Percentiles rank a stretch among this genome's conserved stretches.
Conservation (phyloP, 2,797 vertebrate genomes). For the Enteromius thamalakanensis region DNA sequence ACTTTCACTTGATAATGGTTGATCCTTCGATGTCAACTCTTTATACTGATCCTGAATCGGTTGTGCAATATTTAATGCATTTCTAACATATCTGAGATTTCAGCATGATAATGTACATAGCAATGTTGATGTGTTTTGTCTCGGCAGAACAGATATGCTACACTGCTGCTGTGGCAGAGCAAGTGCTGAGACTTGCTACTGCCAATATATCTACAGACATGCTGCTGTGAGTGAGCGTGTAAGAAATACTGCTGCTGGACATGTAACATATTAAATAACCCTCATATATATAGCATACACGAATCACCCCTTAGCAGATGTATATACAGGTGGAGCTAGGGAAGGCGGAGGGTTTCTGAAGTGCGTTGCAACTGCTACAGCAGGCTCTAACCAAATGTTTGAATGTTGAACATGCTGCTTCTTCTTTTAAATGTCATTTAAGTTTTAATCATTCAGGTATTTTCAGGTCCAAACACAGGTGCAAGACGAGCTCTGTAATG, state of each 20-base stretch:
- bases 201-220: not conserved
- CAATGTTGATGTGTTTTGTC: not conserved
- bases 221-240: not conserved
- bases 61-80: not conserved
- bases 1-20: slow-evolving; percentile 13
- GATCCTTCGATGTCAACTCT: not conserved
- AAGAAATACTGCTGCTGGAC: not conserved
- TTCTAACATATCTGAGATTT: not conserved
- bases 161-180: not conserved
- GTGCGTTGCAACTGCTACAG: not conserved
- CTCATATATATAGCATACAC: not conserved
- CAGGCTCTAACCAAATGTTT: not conserved
- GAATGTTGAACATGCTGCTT: not conserved
- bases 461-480: not conserved
- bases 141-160: not conserved
- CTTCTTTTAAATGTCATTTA: not conserved
- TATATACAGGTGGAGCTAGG: not conserved
- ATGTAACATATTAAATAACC: not conserved
- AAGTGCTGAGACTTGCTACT: not conserved
- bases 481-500: not conserved
- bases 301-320: not conserved
- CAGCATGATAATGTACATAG: not conserved
- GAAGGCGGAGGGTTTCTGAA: not conserved
- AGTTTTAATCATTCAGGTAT: not conserved
- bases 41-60: slow-evolving; percentile 15